These are phyloP conservation scores for Casuarius casuarius DNA, from an alignment of 2,113 vertebrate species.

Conservation along the genomic window DNA sequence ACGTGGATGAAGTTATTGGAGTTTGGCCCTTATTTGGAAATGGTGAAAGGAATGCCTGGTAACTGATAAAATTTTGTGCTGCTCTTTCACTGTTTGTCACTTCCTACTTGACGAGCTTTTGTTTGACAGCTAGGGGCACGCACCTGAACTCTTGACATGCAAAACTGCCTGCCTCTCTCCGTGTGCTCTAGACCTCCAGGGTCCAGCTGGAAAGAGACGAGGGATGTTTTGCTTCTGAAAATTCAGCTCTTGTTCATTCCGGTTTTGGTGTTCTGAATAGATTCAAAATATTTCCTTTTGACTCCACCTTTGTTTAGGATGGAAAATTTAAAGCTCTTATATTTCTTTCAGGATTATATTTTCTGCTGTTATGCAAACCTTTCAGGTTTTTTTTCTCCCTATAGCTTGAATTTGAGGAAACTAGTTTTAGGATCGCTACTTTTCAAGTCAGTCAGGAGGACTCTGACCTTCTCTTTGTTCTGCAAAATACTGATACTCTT, in stretches of 20 bases:
- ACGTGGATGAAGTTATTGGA: not conserved
- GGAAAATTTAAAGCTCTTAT: not conserved
- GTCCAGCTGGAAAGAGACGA: not conserved
- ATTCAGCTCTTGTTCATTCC: not conserved
- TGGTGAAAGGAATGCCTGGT: not conserved
- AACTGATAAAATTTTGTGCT: not conserved
- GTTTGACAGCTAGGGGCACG: not conserved
- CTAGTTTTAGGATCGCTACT: not conserved
- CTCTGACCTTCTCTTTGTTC: not conserved
- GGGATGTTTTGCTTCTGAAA: not conserved
- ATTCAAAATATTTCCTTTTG: slow-evolving; percentile 24
- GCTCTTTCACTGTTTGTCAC: not conserved
- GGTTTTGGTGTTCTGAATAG: not conserved
- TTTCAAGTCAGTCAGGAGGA: not conserved
- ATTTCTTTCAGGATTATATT: not conserved
- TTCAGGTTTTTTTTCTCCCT: not conserved
- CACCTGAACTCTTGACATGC: not conserved
- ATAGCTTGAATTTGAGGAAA: not conserved
- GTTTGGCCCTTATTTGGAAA: not conserved
- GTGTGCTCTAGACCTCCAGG: not conserved
- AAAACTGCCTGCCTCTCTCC: not conserved
- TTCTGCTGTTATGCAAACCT: not conserved
- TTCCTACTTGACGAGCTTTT: not conserved
- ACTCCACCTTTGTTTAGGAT: not conserved
- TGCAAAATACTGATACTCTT: not conserved